Evolutionary conservation across 1,140 invertebrate genomes (phyloP), one percentile per base, ranked within the genome.

Genomic region (Sinella curviseta): DNA sequence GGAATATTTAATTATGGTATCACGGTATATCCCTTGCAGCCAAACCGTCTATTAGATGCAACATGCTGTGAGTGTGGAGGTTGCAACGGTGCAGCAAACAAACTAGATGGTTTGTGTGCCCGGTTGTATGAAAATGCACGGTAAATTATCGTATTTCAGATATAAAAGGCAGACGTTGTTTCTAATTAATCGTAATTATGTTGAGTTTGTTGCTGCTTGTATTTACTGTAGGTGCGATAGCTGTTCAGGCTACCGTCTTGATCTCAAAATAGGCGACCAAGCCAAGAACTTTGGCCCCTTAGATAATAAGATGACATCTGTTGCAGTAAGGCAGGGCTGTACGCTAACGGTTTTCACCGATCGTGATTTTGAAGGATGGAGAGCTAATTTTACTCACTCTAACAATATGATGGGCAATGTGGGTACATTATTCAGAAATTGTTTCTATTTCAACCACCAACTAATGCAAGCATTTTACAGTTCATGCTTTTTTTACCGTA

Each of bases 31-130:
- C n/a, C n/a, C n/a, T n/a, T n/a, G n/a, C n/a, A n/a, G n/a, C n/a
- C 65, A 70, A 4, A 70, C 30, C 65, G 55, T 14, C 8, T 33
- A 31, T 16, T 70, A 33, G 65, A 70, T n/a, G 65, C 65, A 30
- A 39, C 67, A 1, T 78, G 77, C 30, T 78, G 78, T 48, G 48
- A 79, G 20, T 79, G 78, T 31, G 54, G 48, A 17, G 73, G 78
- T n/a, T 79, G 78, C 55, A 16, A 1, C 12, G 31, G 26, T 3
- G 31, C 28, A 14, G 65, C 65, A 3, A 65, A 65, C 24, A 33
- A 14, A 70, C 30, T 70, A 8, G 28, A 24, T 2, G 26, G 26
- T 8, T 16, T 31, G 3, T 70, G 65, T 33, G 65, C 65, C 1
- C 65, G 65, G 8, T 24, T 70, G 12, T 70, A 70, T 70, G 65